Evolutionary conservation across 2,888 invertebrate species (phyloP).

Genomic region (Amiota communis): DNA sequence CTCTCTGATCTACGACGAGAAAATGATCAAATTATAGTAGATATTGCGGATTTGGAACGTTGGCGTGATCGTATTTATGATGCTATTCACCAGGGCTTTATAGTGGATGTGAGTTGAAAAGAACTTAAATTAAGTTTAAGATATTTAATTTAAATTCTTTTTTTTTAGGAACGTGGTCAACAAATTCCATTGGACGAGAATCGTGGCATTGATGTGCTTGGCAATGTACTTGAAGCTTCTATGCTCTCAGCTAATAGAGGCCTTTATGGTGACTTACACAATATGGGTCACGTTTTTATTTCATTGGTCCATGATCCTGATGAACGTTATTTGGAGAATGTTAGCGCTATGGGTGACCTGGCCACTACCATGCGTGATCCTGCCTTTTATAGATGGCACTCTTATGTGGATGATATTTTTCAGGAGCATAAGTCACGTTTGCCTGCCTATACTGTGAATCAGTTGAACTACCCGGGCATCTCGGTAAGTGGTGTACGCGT

Average conservation of each 20-base stretch:
- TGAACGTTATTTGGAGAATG: conserved; percentile 79
- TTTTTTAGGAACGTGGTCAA: conserved; percentile 75
- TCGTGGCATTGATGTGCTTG: conserved; percentile 83
- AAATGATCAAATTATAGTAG: conserved; percentile 78
- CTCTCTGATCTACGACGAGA: conserved; percentile 79
- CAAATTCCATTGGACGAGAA: conserved; percentile 77
- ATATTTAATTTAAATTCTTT: background rate
- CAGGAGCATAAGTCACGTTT: conserved; percentile 81
- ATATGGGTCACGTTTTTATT: conserved; percentile 82
- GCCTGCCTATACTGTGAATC: conserved; percentile 75
- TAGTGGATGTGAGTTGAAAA: conserved; percentile 74
- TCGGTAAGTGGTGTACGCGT: conserved; percentile 76
- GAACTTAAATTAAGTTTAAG: background rate
- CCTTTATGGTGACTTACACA: conserved; percentile 86
- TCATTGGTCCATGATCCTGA: conserved; percentile 87
- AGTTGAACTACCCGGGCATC: conserved; percentile 73
- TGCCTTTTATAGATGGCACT: conserved; percentile 89
- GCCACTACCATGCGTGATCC: conserved; percentile 92
- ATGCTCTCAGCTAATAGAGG: conserved; percentile 79
- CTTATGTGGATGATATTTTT: conserved; percentile 85
- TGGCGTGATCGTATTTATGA: conserved; percentile 83
- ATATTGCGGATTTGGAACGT: conserved; percentile 80
- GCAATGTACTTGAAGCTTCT: conserved; percentile 84
- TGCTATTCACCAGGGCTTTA: conserved; percentile 79
- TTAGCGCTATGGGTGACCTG: conserved; percentile 87